Evolutionary conservation across 2,797 vertebrate genomes (phyloP).

Genomic region (Acanthurus lineatus): DNA sequence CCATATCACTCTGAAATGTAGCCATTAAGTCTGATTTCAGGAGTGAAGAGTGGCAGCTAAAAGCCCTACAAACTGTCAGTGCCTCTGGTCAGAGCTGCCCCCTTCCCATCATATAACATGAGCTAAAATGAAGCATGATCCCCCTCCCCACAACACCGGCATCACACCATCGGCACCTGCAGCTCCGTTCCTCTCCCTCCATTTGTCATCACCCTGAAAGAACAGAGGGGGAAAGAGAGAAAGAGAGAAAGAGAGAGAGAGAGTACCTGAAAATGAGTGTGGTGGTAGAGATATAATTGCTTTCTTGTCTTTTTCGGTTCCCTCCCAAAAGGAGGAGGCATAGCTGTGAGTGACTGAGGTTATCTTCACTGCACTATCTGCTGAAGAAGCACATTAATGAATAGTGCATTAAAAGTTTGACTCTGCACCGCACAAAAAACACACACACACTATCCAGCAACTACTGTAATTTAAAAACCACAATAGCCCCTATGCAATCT

Average conservation of each 20-base stretch:
- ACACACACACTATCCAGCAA: slow-evolving; percentile 38
- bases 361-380: slow-evolving; percentile 79
- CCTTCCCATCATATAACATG: slow-evolving; percentile 42
- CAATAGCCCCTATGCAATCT: slow-evolving; percentile 65
- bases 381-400: slow-evolving; percentile 85
- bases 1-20: slow-evolving; percentile 28
- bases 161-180: slow-evolving; percentile 69
- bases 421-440: slow-evolving; percentile 40
- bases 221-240: slow-evolving; percentile 50
- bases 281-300: slow-evolving; percentile 82
- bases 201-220: slow-evolving; percentile 73
- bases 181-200: slow-evolving; percentile 70
- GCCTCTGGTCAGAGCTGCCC: slow-evolving; percentile 47
- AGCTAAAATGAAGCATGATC: slow-evolving; percentile 68
- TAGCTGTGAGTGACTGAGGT: slow-evolving; percentile 80
- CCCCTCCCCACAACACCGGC: background rate
- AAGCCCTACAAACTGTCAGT: slow-evolving; percentile 45
- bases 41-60: slow-evolving; percentile 49
- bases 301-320: slow-evolving; percentile 83
- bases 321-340: slow-evolving; percentile 73
- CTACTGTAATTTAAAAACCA: slow-evolving; percentile 70
- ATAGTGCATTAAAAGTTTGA: slow-evolving; percentile 83
- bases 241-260: slow-evolving; percentile 54
- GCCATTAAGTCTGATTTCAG: slow-evolving; percentile 57
- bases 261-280: slow-evolving; percentile 76